Conservation (phyloP, 2,797 vertebrate genomes). For the Phyllotis vaccarum region DNA sequence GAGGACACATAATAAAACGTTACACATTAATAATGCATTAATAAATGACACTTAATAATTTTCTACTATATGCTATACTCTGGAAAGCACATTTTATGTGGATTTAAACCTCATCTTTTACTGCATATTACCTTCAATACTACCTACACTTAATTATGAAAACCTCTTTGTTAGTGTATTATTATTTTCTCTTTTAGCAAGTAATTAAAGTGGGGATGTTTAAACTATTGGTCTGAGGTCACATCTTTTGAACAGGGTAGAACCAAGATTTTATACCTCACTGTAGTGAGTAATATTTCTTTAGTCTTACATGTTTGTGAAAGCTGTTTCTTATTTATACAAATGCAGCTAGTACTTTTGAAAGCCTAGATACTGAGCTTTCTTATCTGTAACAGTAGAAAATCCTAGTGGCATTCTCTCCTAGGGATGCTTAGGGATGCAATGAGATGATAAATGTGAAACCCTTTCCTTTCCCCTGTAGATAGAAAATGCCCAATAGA, state of each 20-base stretch:
- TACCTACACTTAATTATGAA: background rate
- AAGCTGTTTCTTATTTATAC: background rate
- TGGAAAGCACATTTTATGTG: background rate
- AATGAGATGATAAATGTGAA: background rate
- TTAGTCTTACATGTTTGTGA: background rate
- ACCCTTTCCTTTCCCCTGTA: background rate
- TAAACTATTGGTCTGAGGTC: background rate
- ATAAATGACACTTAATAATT: slow-evolving; percentile 40
- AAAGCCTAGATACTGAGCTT: background rate
- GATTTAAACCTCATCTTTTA: slow-evolving; percentile 16
- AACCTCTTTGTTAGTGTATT: background rate
- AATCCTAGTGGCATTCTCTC: background rate
- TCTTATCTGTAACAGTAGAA: background rate
- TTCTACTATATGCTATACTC: background rate
- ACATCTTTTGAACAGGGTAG: background rate
- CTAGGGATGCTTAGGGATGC: background rate
- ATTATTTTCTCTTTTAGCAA: background rate
- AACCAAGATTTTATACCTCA: background rate
- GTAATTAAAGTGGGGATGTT: background rate
- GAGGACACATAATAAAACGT: background rate
- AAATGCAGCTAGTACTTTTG: background rate
- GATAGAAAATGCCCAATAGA: background rate
- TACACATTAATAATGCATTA: slow-evolving; percentile 31
- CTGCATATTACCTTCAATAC: slow-evolving; percentile 20
- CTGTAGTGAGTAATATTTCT: background rate